Percentiles rank a stretch among this genome's conserved stretches.
Conservation (phyloP, 2,113 vertebrate genomes). For the Nothoprocta perdicaria region DNA sequence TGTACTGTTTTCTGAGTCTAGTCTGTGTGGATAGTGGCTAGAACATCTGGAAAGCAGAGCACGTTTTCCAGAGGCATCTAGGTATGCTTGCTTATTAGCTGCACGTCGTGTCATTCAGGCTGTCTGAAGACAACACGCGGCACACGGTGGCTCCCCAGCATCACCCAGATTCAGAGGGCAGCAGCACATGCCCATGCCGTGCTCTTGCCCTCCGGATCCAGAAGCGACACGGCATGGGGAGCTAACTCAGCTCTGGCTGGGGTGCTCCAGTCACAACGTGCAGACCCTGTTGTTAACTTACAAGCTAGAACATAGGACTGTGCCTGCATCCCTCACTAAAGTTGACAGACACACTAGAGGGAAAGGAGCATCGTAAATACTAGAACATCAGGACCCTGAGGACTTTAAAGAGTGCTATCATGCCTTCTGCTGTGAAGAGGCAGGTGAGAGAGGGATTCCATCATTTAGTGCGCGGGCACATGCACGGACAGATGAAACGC, state of each 20-base stretch:
- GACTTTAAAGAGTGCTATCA: neutral
- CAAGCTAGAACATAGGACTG: neutral
- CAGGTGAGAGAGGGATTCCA: neutral
- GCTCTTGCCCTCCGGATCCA: neutral
- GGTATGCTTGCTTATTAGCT: neutral
- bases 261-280: neutral
- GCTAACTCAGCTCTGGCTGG: neutral
- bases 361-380: neutral
- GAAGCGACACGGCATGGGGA: rapidly evolving
- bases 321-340: no score
- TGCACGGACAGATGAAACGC: neutral
- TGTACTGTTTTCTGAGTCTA: neutral
- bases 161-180: rapidly evolving
- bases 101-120: neutral
- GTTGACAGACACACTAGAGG: neutral
- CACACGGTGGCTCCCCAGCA: neutral
- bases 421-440: rapidly evolving
- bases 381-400: neutral
- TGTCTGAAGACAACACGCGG: neutral
- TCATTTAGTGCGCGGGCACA: neutral
- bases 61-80: neutral
- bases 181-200: neutral
- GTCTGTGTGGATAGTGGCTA: neutral
- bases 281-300: neutral
- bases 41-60: neutral